phyloP scores from a whole-genome alignment of 2,888 invertebrate species.

The Epistrophe eligans region DNA sequence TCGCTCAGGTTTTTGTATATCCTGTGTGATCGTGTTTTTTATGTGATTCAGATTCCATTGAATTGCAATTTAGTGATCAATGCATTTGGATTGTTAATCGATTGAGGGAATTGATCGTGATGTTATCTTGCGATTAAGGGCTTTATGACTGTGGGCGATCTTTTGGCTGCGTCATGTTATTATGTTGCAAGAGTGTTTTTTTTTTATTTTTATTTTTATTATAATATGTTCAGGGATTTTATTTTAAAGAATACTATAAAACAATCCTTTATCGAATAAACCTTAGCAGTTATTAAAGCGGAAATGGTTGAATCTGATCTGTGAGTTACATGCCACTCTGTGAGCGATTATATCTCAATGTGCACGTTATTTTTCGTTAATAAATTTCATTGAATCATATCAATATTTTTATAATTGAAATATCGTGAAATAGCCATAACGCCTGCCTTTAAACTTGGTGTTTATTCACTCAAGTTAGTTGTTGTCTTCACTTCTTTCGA shows the following conservation, averaged over 20 bases:
- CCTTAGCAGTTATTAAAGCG: not conserved
- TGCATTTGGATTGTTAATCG: slow-evolving; percentile 73
- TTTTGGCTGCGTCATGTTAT: slow-evolving; percentile 54
- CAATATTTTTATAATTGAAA: too few species aligned
- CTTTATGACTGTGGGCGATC: slow-evolving; percentile 67
- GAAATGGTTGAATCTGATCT: not conserved
- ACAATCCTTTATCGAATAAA: not conserved
- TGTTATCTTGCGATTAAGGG: slow-evolving; percentile 71
- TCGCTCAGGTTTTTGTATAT: slow-evolving; percentile 31
- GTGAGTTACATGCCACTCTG: too few species aligned
- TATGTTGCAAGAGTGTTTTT: slow-evolving; percentile 38
- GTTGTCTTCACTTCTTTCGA: too few species aligned
- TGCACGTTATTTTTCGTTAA: too few species aligned
- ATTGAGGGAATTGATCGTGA: slow-evolving; percentile 71
- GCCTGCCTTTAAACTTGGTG: too few species aligned
- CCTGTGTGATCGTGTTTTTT: slow-evolving; percentile 46
- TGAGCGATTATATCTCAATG: too few species aligned
- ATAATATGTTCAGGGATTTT: not conserved
- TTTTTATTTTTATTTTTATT: slow-evolving; percentile 5
- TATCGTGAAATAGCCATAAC: too few species aligned
- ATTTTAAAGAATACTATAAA: not conserved
- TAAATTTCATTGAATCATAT: too few species aligned
- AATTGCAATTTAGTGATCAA: slow-evolving; percentile 74
- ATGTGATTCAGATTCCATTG: slow-evolving; percentile 60
- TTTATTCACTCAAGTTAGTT: too few species aligned